phyloP scores from a whole-genome alignment of 2,797 vertebrate genomes.

The Ammospiza maritima region DNA sequence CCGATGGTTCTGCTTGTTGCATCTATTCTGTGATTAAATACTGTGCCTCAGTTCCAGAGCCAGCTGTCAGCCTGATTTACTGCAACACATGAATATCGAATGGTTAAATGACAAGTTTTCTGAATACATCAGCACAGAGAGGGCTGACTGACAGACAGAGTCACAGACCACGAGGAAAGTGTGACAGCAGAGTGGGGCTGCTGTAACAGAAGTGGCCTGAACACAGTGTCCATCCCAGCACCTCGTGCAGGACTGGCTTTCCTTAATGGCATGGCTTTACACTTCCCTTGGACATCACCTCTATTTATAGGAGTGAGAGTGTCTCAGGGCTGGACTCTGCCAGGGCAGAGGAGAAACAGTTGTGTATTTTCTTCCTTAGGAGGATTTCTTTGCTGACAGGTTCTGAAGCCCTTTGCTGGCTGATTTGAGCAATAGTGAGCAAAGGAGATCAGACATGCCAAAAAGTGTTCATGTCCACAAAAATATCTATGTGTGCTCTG shows the following conservation, averaged over 20 bases:
- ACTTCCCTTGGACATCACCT: not conserved
- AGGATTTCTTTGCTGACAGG: constrained; percentile 41
- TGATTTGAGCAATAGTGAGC: constrained; percentile 25
- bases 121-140: not conserved
- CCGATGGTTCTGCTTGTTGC: not conserved
- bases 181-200: not conserved
- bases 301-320: constrained; percentile 49
- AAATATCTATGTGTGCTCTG: not conserved
- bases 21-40: not conserved
- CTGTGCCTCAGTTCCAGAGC: not conserved
- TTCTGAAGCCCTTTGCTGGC: not conserved
- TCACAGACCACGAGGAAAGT: not conserved
- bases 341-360: not conserved
- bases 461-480: not conserved
- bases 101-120: constrained; percentile 37
- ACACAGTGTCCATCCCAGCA: not conserved
- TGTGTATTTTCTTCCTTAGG: not conserved
- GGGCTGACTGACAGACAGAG: constrained; percentile 11
- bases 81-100: not conserved
- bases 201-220: not conserved
- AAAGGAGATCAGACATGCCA: constrained; percentile 28
- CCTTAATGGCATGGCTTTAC: constrained; percentile 30
- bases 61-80: constrained; percentile 23
- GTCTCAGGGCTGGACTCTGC: not conserved
- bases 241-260: not conserved